Base-by-base conservation (phyloP, 2,113 vertebrate genomes). In the Zootoca vivipara region DNA sequence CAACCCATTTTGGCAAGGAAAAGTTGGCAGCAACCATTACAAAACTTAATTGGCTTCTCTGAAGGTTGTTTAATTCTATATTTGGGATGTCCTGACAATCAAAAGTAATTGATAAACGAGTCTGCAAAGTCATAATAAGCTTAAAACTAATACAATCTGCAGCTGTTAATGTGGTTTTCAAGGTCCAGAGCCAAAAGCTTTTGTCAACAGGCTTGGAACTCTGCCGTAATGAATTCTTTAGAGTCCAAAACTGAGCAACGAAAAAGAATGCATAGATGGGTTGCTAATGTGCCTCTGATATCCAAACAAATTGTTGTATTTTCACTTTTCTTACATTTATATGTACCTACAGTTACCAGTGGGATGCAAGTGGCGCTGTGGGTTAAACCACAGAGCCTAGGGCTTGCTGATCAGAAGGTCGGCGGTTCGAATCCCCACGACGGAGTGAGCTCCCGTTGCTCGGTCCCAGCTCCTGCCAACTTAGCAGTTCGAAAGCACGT, bases 21-120 rank as follows among this genome's bases (percentile, higher is more conserved):
- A 13, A 56, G 62, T 69, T 88, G 52, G 26, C 78, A 82, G 87
- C 73, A 81, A 92, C 79, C 0, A 0, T 77, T 83, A 91, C 8
- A 7, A 20, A 70, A 94, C 75, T 85, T 91, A 93, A 94, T 56
- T 86, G 83, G 85, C 13, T 94, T 93, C 88, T 82, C 75, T 62
- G 67, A 96, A 95, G 73, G 91, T 82, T 89, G 94, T 92, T 93
- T 86, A 94, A 92, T 91, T 94, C 85, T 84, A 0, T 87, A 84
- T 92, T 94, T 88, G 64, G 83, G 78, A 91, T 93, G 73, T 86
- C 75, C 89, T 89, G 82, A 58, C 87, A 94, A 96, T 93, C 82
- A 65, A 91, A 94, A 58, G 22, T 58, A 94, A 93, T 93, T 90
- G 94, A 87, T 89, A 42, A 93, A 87, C 83, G 38, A 93, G 82